Percentiles rank a stretch among this genome's conserved stretches.
These are phyloP conservation scores for Mystacornis crossleyi DNA, from an alignment of 2,113 vertebrate species.

Conservation along the genomic window DNA sequence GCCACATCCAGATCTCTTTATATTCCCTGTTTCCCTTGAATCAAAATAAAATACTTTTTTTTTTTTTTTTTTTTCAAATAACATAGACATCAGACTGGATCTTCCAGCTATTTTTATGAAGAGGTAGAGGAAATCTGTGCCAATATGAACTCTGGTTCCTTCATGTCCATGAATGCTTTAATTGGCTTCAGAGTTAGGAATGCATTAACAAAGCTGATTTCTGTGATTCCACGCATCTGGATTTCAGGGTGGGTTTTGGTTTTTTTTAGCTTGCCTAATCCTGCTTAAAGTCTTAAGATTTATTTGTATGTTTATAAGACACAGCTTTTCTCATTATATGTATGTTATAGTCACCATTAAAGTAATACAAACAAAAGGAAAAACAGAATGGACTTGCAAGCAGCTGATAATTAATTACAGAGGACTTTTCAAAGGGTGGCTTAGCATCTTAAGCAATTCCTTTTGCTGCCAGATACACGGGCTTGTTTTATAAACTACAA, in stretches of 20 bases:
- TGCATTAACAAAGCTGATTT: conserved; percentile 55
- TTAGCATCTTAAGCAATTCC: conserved; percentile 60
- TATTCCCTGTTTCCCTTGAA: neutral
- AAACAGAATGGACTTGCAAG: conserved; percentile 50
- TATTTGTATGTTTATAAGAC: conserved; percentile 58
- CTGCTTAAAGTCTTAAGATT: conserved; percentile 56
- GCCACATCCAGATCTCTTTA: neutral
- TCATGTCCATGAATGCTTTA: conserved; percentile 31
- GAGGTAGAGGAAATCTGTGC: conserved; percentile 5
- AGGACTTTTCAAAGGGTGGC: conserved; percentile 41
- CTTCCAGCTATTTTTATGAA: conserved; percentile 23
- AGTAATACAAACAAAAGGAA: conserved; percentile 45
- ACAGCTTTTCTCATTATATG: conserved; percentile 26
- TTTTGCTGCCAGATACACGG: conserved; percentile 52
- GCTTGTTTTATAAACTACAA: conserved; percentile 57
- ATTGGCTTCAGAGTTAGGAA: conserved; percentile 47
- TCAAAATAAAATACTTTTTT: neutral
- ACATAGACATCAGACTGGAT: neutral
- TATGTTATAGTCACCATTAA: conserved; percentile 14
- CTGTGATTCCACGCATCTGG: conserved; percentile 46
- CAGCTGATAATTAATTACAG: conserved; percentile 60
- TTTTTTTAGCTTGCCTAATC: conserved; percentile 39
- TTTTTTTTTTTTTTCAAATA: neutral
- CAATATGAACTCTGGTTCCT: neutral
- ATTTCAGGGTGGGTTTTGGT: neutral